Evolutionary conservation across 2,113 vertebrate genomes (phyloP).

Genomic region (Cyrtonyx montezumae): DNA sequence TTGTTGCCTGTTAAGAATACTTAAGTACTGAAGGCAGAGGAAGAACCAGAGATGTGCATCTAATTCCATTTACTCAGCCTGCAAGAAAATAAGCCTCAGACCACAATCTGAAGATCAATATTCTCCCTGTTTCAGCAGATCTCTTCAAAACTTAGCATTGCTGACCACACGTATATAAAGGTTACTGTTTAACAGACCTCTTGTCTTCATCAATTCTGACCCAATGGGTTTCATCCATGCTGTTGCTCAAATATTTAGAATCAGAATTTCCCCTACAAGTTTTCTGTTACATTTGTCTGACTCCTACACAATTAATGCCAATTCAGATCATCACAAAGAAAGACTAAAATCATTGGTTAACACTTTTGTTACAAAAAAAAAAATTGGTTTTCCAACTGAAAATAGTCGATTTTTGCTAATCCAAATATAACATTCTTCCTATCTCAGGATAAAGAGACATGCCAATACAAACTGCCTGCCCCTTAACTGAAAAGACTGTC

Average conservation of each 20-base stretch:
- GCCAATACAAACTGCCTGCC: not conserved
- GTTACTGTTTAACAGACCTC: constrained; percentile 39
- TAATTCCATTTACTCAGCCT: not conserved
- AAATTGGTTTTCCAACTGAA: not conserved
- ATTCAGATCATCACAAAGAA: not conserved
- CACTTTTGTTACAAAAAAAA: not conserved
- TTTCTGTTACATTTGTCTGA: not conserved
- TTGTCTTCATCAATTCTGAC: not conserved
- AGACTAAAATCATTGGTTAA: not conserved
- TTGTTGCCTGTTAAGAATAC: not conserved
- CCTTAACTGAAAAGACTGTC: not conserved
- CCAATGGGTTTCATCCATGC: not conserved
- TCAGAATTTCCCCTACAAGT: not conserved
- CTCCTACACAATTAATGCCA: not conserved
- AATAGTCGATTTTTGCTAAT: not conserved
- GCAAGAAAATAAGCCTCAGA: not conserved
- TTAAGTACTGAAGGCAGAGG: not conserved
- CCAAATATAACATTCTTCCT: not conserved
- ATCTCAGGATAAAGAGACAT: not conserved
- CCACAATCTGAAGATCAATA: not conserved
- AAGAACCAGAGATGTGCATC: not conserved
- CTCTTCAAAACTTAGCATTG: constrained; percentile 25
- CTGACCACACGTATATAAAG: not conserved
- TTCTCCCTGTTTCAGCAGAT: not conserved
- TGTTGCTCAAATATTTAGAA: not conserved